These are phyloP conservation scores for Mimas tiliae DNA, from an alignment of 2,888 invertebrate genomes.

Conservation along the genomic window DNA sequence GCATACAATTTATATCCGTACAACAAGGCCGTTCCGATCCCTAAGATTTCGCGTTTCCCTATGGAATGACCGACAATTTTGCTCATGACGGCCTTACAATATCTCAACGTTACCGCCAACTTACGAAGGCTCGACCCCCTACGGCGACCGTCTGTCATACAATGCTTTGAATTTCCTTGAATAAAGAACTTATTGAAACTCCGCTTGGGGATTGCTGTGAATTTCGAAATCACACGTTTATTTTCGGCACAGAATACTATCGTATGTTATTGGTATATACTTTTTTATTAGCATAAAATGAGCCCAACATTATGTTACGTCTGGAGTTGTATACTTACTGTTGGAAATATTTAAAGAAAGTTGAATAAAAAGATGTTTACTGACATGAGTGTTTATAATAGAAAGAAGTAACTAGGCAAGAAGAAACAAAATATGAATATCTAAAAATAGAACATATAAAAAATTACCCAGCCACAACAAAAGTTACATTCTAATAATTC, in stretches of 20 bases:
- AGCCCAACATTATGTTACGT: too few species aligned
- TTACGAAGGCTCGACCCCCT: constrained; percentile 42
- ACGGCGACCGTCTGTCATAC: constrained; percentile 5
- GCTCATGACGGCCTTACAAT: constrained; percentile 40
- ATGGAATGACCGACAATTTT: constrained; percentile 42
- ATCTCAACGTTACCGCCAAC: constrained; percentile 40
- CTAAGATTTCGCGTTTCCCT: constrained; percentile 34
- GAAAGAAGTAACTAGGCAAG: too few species aligned
- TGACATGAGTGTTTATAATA: too few species aligned
- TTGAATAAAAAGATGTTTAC: too few species aligned
- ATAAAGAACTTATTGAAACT: constrained; percentile 15
- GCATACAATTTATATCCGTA: background rate
- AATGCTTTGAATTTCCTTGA: constrained; percentile 16
- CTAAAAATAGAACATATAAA: too few species aligned
- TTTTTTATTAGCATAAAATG: too few species aligned
- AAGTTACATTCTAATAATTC: too few species aligned
- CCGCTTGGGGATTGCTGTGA: background rate
- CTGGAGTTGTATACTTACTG: too few species aligned
- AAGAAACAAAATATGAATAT: too few species aligned
- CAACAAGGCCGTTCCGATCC: background rate
- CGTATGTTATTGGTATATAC: too few species aligned
- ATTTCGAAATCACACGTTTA: background rate
- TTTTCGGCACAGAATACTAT: background rate
- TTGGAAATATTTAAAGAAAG: too few species aligned
- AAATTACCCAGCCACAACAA: too few species aligned